These are phyloP conservation scores for Hydrotaea diabolus DNA, from an alignment of 2,888 invertebrate species.

Conservation along the genomic window DNA sequence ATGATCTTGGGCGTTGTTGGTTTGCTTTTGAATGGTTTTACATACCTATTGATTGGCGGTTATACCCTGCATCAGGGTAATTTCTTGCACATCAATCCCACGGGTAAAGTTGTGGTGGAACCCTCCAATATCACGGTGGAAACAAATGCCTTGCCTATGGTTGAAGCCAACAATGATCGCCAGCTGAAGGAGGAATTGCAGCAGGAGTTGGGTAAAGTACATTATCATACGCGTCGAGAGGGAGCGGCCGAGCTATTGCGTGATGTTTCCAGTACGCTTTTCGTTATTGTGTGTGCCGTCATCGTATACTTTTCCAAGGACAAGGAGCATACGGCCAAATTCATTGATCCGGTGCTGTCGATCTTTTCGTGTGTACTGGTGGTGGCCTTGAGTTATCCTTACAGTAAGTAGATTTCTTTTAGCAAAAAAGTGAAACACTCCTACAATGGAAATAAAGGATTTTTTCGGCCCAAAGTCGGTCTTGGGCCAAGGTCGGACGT, in stretches of 20 bases:
- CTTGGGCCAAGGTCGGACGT: too few relatives aligned
- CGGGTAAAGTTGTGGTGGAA: slow-evolving; percentile 84
- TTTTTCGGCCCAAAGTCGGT: too few relatives aligned
- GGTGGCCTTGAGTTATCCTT: slow-evolving; percentile 89
- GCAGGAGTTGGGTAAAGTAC: slow-evolving; percentile 67
- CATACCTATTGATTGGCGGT: slow-evolving; percentile 90
- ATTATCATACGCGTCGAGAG: slow-evolving; percentile 81
- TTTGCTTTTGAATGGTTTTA: slow-evolving; percentile 88
- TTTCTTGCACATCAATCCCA: slow-evolving; percentile 84
- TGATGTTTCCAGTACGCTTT: slow-evolving; percentile 86
- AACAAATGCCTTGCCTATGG: slow-evolving; percentile 81
- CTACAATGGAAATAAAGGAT: too few relatives aligned
- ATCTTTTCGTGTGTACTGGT: slow-evolving; percentile 87
- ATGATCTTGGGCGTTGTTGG: slow-evolving; percentile 87
- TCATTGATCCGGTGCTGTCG: slow-evolving; percentile 88
- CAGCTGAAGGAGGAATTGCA: slow-evolving; percentile 72
- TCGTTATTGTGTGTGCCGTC: slow-evolving; percentile 87
- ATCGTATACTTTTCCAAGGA: slow-evolving; percentile 83
- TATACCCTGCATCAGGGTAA: slow-evolving; percentile 88
- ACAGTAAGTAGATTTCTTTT: slow-evolving; percentile 84
- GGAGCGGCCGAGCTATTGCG: slow-evolving; percentile 84
- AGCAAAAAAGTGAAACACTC: too few relatives aligned
- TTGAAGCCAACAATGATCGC: slow-evolving; percentile 71
- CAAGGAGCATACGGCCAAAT: slow-evolving; percentile 84
- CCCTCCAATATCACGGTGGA: slow-evolving; percentile 77